These are phyloP conservation scores for Endotricha flammealis DNA, from an alignment of 2,888 invertebrate species.

Conservation along the genomic window DNA sequence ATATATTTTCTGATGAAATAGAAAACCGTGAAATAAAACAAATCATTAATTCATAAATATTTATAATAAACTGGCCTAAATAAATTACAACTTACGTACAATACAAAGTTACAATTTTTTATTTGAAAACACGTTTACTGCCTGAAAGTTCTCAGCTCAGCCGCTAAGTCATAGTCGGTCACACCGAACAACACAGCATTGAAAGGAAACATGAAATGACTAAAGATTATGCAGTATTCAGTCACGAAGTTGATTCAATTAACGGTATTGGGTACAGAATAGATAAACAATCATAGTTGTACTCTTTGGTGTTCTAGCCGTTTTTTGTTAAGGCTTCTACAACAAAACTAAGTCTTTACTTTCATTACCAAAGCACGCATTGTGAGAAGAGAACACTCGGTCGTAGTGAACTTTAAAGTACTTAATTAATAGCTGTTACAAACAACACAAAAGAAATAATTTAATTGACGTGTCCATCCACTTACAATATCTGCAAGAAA, in stretches of 20 bases:
- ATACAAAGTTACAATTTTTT: conserved; percentile 42
- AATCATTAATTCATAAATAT: conserved; percentile 44
- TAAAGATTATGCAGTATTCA: conserved; percentile 20
- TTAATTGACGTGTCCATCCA: no score
- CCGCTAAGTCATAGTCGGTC: conserved; percentile 34
- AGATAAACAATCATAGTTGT: conserved; percentile 36
- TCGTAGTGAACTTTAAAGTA: not conserved
- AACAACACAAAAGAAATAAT: no score
- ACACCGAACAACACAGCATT: conserved; percentile 23
- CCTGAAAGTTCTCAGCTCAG: not conserved
- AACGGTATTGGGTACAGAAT: conserved; percentile 31
- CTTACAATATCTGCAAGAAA: not conserved
- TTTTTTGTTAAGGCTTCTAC: conserved; percentile 37
- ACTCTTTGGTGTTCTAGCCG: conserved; percentile 78
- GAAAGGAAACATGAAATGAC: not conserved
- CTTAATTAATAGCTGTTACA: no score
- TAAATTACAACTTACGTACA: conserved; percentile 49
- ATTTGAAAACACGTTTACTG: conserved; percentile 24
- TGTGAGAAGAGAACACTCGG: conserved; percentile 3
- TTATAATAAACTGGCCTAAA: conserved; percentile 65
- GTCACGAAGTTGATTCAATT: conserved; percentile 33
- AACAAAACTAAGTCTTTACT: conserved; percentile 28
- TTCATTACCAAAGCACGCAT: conserved; percentile 8
- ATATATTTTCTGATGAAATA: no score
- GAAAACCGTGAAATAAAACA: conserved; percentile 23